Evolutionary conservation across 2,113 vertebrate species (phyloP).

Genomic region (Caracal caracal): DNA sequence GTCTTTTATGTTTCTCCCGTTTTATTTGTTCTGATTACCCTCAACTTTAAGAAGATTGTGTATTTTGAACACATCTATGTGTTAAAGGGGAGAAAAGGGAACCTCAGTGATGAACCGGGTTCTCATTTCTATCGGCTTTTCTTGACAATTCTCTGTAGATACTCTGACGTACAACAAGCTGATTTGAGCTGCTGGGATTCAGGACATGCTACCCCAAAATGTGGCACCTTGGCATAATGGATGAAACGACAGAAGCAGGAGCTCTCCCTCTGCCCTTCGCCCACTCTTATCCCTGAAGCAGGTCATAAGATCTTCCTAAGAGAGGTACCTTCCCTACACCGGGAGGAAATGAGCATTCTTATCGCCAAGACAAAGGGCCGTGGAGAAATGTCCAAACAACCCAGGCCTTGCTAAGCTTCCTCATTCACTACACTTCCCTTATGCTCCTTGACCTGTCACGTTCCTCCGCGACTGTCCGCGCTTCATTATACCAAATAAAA

Average conservation of each 20-base stretch:
- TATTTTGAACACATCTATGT: background rate
- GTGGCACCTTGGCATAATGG: background rate
- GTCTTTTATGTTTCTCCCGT: constrained; percentile 23
- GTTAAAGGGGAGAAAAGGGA: background rate
- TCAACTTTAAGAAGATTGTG: background rate
- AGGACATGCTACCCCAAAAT: background rate
- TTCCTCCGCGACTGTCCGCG: background rate
- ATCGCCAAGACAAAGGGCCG: background rate
- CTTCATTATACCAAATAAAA: background rate
- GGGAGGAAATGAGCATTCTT: background rate
- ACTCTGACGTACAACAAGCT: background rate
- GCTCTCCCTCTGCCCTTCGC: background rate
- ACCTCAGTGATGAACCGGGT: background rate
- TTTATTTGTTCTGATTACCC: constrained; percentile 7
- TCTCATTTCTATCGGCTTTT: background rate
- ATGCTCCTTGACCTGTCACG: background rate
- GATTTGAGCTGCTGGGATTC: background rate
- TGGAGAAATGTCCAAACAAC: background rate
- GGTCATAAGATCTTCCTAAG: background rate
- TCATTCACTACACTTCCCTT: background rate
- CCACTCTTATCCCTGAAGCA: background rate
- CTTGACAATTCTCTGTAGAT: background rate
- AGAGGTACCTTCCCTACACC: background rate
- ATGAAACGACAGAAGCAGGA: background rate
- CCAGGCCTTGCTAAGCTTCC: background rate